Percentiles rank a stretch among this genome's conserved stretches.
Conservation (phyloP, 2,888 invertebrate species). For the Nomada fucata region DNA sequence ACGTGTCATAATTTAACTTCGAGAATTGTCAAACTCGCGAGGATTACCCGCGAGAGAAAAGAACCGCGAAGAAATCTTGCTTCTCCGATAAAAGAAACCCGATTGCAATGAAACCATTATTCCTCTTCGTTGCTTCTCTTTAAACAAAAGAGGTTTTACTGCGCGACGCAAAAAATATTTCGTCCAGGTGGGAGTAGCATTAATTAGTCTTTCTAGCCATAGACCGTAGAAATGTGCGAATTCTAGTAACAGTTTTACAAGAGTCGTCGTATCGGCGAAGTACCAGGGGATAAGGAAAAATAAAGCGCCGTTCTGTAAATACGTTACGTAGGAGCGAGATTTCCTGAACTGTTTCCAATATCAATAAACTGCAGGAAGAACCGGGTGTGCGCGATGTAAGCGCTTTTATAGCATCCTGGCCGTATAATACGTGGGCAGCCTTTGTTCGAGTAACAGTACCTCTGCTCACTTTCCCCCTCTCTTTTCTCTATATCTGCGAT, state of each 20-base stretch:
- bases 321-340: slow-evolving; percentile 54
- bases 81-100: slow-evolving; percentile 25
- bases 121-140: slow-evolving; percentile 17
- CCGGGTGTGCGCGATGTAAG: slow-evolving; percentile 60
- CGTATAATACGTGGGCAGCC: slow-evolving; percentile 65
- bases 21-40: slow-evolving; percentile 6
- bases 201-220: too few species aligned
- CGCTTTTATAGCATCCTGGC: slow-evolving; percentile 67
- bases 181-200: background rate
- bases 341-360: slow-evolving; percentile 67
- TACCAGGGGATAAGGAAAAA: slow-evolving; percentile 41
- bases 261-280: slow-evolving; percentile 24
- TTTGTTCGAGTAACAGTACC: slow-evolving; percentile 69
- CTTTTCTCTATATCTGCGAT: slow-evolving; percentile 30
- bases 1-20: background rate
- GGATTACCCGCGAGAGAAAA: slow-evolving; percentile 19
- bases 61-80: background rate
- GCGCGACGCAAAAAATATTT: background rate
- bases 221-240: too few species aligned
- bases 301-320: slow-evolving; percentile 51
- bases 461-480: slow-evolving; percentile 51
- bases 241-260: background rate
- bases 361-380: slow-evolving; percentile 68
- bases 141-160: slow-evolving; percentile 9
- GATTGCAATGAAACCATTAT: slow-evolving; percentile 24